Base-by-base conservation (phyloP, 2,113 vertebrate genomes). In the Turnix velox region DNA sequence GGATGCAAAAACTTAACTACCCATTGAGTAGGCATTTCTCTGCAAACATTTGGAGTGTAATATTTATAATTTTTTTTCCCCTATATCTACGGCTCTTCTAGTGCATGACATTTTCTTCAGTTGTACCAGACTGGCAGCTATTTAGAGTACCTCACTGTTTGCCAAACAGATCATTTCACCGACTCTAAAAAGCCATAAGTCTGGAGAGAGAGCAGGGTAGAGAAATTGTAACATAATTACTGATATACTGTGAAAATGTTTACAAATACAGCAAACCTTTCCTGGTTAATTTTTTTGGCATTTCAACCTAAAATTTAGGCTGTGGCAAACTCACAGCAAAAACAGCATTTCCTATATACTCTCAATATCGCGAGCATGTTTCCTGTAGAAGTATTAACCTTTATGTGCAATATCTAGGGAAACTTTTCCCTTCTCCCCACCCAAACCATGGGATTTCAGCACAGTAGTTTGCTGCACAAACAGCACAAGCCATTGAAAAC, bases 141-240 rank as follows among this genome's bases (percentile, higher is more conserved):
- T 94, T 96, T 95, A 90, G 95, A 96, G 97, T 74, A 90, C 97
- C 96, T 96, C 95, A 90, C 90, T 94, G 86, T 74, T 87, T 94
- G 95, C 90, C 88, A 77, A 81, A 88, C 72, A 77, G 89, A 94
- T 54, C 5, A 6, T 96, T 94, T 88, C 73, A 43, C 77, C 91
- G 75, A 97, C 82, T 97, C 96, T 97, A 97, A 97, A 96, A 98
- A 98, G 97, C 98, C 98, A 98, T 98, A 98, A 96, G 95, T 96
- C 96, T 96, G 94, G 94, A n/a, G 90, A 90, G 87, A 92, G 74
- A 68, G 68, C 92, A 88, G 89, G 87, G 88, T 40, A 78, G 62
- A 94, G 59, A 88, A 95, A 76, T 39, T 61, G 83, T 78, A 87
- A 88, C 75, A 69, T 40, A 73, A 61, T 90, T 72, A 76, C 96